These are phyloP conservation scores for Bellardia bayeri DNA, from an alignment of 2,888 invertebrate genomes.

Conservation along the genomic window DNA sequence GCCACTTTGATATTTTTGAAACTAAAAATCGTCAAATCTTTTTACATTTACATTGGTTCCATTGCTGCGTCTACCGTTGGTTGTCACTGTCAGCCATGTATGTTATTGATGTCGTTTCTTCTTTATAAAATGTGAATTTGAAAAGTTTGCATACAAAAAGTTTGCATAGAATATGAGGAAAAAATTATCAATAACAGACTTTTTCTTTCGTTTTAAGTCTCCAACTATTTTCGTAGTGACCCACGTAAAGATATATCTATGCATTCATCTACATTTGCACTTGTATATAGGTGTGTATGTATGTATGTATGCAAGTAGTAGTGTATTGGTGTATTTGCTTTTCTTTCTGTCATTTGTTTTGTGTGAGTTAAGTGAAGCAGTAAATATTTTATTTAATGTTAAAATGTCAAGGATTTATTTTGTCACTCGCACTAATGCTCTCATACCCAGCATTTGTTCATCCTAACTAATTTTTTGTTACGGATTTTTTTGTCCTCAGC, in stretches of 20 bases:
- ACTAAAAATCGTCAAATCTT: no score
- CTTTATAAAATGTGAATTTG: no score
- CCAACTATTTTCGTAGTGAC: not conserved
- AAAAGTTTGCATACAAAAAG: no score
- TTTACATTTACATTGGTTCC: no score
- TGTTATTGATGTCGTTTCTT: no score
- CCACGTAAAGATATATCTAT: not conserved
- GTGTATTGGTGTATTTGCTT: not conserved
- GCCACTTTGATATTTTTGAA: no score
- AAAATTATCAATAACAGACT: no score
- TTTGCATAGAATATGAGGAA: no score
- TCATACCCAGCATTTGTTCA: not conserved
- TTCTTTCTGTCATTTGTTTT: constrained; percentile 48
- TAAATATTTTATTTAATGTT: constrained; percentile 71
- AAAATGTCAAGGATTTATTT: constrained; percentile 72
- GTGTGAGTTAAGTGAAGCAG: constrained; percentile 64
- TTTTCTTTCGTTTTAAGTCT: no score
- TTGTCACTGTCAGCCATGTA: no score
- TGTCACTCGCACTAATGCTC: constrained; percentile 27
- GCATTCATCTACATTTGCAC: not conserved
- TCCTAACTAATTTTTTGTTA: not conserved
- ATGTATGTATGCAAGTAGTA: no score
- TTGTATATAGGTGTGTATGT: not conserved
- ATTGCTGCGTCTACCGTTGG: no score
- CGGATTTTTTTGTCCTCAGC: not conserved